Conservation (phyloP, 2,888 invertebrate species). For the Corbicula japonica region DNA sequence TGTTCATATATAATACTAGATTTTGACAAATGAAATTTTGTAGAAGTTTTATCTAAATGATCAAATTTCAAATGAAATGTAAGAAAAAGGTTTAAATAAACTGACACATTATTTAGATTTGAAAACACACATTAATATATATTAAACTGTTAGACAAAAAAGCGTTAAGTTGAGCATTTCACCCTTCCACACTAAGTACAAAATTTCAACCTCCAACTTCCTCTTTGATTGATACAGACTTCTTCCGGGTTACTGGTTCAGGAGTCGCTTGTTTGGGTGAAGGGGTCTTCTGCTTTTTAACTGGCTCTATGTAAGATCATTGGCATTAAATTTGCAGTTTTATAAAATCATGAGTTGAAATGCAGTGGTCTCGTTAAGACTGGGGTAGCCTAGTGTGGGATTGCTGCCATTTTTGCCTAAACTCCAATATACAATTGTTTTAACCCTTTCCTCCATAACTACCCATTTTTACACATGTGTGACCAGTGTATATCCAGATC, state of each 20-base stretch:
- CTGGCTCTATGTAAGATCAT: not conserved
- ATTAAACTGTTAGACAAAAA: not conserved
- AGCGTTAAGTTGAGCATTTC: constrained; percentile 7
- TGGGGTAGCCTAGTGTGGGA: too few relatives aligned
- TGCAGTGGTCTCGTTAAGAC: not conserved
- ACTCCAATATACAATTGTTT: too few relatives aligned
- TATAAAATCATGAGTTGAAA: not conserved
- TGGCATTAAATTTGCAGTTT: not conserved
- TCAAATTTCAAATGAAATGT: not conserved
- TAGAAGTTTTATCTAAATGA: not conserved
- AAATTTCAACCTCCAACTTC: constrained; percentile 1
- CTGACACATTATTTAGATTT: not conserved
- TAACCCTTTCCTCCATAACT: too few relatives aligned
- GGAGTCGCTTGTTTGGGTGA: constrained; percentile 11
- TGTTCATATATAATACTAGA: too few relatives aligned
- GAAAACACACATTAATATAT: not conserved
- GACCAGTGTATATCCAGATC: not conserved
- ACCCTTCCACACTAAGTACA: constrained; percentile 15
- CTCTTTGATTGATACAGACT: constrained; percentile 54
- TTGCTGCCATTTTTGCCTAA: too few relatives aligned
- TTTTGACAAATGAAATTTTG: not conserved
- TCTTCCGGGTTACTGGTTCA: constrained; percentile 35
- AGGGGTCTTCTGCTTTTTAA: constrained; percentile 13
- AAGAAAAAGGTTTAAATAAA: not conserved
- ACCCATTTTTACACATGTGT: too few relatives aligned